Base-by-base conservation (phyloP, 2,113 vertebrate genomes). In the Pedetes capensis region DNA sequence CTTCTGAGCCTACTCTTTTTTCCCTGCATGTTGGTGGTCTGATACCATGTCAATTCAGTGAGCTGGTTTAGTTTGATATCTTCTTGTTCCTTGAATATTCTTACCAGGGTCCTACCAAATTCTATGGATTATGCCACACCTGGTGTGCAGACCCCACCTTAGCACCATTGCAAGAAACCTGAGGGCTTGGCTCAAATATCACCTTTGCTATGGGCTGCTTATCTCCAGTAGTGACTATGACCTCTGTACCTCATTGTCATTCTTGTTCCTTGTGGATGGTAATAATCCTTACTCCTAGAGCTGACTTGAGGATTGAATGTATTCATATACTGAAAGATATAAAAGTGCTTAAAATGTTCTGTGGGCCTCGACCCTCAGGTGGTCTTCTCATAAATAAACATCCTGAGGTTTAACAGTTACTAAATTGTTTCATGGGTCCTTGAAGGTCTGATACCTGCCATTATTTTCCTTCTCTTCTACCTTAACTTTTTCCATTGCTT, bases 361-460 rank as follows among this genome's bases (percentile, higher is more conserved):
- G n/a, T 34, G 71, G 39, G 9, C 1, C 1, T 71, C 51, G 34
- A 34, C 83, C 51, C 89, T 44, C 44, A 69, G 74, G 29, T 42
- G 34, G 55, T 22, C 44, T 39, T 82, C 95, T 92, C 66, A 18
- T 55, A 37, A 53, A 51, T 72, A 68, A 90, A 17, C 18, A 61
- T 27, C 81, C 20, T 55, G 1, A 22, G 51, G 78, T 20, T 81
- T 61, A 29, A 7, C 9, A 7, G 44, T 51, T 74, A 3, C 37
- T 82, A 10, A 69, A 59, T 11, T 69, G 80, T 42, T 89, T 81
- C 29, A 17, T 80, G 61, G 17, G 23, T 84, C 71, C 75, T 44
- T 80, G 25, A 89, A 42, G n/a, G 39, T n/a, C n/a, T n/a, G n/a
- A 6, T 34, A 37, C 57, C 34, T 42, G 18, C 42, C 83, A 7